Conservation (phyloP, 1,140 invertebrate species). For the Zaprionus ghesquierei region DNA sequence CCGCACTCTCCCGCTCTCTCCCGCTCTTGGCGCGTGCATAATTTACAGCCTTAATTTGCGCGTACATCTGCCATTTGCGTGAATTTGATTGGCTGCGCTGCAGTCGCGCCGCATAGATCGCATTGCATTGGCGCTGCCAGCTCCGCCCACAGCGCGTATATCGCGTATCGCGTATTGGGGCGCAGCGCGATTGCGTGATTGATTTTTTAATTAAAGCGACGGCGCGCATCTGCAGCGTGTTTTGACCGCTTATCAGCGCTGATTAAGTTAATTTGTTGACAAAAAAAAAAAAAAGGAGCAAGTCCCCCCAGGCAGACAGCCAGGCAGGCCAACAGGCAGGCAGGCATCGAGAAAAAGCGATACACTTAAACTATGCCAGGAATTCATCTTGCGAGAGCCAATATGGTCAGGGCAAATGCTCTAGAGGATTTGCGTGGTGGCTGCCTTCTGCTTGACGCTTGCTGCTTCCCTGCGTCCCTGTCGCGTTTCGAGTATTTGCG, state of each 20-base stretch:
- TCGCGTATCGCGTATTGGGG: neutral
- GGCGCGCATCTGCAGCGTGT: neutral
- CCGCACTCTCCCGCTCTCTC: neutral
- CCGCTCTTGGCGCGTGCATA: constrained; percentile 52
- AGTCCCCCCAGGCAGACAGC: constrained; percentile 12
- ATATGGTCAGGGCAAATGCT: constrained; percentile 76
- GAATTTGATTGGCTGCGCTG: constrained; percentile 47
- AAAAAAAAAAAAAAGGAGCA: neutral
- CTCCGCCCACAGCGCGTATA: constrained; percentile 28
- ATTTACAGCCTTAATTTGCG: constrained; percentile 43
- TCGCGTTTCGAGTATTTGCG: constrained; percentile 53
- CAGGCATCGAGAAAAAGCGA: constrained; percentile 55
- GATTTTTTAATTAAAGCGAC: constrained; percentile 57
- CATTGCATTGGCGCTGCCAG: neutral
- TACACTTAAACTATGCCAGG: constrained; percentile 78
- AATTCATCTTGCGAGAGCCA: constrained; percentile 61
- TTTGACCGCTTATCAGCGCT: constrained; percentile 61
- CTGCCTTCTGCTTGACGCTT: neutral
- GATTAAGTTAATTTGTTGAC: constrained; percentile 71
- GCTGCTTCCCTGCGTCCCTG: neutral
- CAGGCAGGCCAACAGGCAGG: too few species aligned
- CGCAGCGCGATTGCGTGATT: constrained; percentile 47
- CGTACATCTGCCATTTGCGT: constrained; percentile 49
- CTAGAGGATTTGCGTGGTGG: constrained; percentile 77
- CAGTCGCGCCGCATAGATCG: constrained; percentile 70